A percentile compares a stretch with the other conserved stretches of the same genome.
Evolutionary conservation across 2,888 invertebrate species (phyloP).

Genomic region (Dasysyrphus tricinctus): DNA sequence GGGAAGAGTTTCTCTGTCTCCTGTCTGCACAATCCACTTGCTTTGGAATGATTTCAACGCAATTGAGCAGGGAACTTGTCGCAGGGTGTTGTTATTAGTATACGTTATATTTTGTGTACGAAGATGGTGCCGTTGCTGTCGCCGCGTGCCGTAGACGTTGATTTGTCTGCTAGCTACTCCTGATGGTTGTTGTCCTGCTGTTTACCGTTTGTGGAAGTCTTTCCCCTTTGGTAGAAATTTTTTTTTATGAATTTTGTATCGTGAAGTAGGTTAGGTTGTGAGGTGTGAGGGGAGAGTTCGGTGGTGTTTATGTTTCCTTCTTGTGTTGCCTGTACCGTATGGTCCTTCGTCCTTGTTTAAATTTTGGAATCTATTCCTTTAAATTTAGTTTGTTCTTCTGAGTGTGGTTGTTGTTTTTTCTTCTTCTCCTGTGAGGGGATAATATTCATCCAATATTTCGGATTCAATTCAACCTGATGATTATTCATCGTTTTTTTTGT

Average conservation of each 20-base stretch:
- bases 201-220: slow-evolving; percentile 10
- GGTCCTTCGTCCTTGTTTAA: slow-evolving; percentile 44
- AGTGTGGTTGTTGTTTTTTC: background rate
- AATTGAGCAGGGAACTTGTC: background rate
- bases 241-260: background rate
- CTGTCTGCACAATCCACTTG: slow-evolving; percentile 30
- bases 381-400: background rate
- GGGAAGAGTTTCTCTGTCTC: slow-evolving; percentile 10
- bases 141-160: background rate
- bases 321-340: slow-evolving; percentile 27
- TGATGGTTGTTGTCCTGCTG: background rate
- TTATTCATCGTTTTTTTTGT: background rate
- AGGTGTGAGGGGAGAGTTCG: background rate
- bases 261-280: too few species aligned
- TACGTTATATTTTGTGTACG: background rate
- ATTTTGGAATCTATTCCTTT: slow-evolving; percentile 10
- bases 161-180: background rate
- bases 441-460: slow-evolving; percentile 27
- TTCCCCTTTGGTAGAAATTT: background rate
- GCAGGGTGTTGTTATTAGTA: background rate
- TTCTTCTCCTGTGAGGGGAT: slow-evolving; percentile 10
- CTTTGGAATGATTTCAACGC: background rate
- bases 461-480: slow-evolving; percentile 31
- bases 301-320: background rate
- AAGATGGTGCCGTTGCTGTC: background rate